phyloP scores from a whole-genome alignment of 1,140 invertebrate species.

The Hyposmocoma kahamanoa region DNA sequence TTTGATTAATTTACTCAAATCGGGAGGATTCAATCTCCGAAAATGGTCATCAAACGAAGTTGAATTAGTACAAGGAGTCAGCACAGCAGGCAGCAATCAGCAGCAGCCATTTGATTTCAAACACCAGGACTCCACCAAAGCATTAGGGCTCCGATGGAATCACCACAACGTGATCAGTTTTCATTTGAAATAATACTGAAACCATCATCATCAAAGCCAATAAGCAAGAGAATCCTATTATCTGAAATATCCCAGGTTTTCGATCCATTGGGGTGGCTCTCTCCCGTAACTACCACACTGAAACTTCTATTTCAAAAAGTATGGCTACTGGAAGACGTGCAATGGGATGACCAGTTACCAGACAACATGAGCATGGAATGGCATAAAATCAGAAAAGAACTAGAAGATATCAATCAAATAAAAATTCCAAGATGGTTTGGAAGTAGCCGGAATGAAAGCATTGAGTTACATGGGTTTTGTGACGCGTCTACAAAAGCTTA shows the following conservation, averaged over 20 bases:
- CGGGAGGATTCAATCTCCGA: slow-evolving; percentile 1
- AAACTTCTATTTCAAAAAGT: slow-evolving; percentile 50
- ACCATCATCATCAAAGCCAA: not conserved
- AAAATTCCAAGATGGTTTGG: slow-evolving; percentile 17
- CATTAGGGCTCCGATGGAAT: not conserved
- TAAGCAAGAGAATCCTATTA: slow-evolving; percentile 25
- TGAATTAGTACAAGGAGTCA: not conserved
- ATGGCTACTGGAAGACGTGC: slow-evolving; percentile 30
- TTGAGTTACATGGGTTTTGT: slow-evolving; percentile 28
- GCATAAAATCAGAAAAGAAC: slow-evolving; percentile 9
- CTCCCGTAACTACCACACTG: slow-evolving; percentile 27
- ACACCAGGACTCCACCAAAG: slow-evolving; percentile 2
- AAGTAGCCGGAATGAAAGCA: not conserved
- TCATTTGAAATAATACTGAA: not conserved
- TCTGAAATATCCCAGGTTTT: slow-evolving; percentile 36
- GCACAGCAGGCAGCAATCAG: not conserved
- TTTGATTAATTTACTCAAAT: not conserved
- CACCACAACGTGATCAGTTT: not conserved
- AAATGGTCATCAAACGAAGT: slow-evolving; percentile 3
- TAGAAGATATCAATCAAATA: slow-evolving; percentile 17
- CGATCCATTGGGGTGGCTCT: slow-evolving; percentile 45
- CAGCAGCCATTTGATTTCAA: slow-evolving; percentile 3
- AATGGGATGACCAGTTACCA: slow-evolving; percentile 45
- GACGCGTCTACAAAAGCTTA: slow-evolving; percentile 41
- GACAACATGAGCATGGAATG: slow-evolving; percentile 16